Evolutionary conservation across 2,888 invertebrate species (phyloP).

Genomic region (Julus scanicus): DNA sequence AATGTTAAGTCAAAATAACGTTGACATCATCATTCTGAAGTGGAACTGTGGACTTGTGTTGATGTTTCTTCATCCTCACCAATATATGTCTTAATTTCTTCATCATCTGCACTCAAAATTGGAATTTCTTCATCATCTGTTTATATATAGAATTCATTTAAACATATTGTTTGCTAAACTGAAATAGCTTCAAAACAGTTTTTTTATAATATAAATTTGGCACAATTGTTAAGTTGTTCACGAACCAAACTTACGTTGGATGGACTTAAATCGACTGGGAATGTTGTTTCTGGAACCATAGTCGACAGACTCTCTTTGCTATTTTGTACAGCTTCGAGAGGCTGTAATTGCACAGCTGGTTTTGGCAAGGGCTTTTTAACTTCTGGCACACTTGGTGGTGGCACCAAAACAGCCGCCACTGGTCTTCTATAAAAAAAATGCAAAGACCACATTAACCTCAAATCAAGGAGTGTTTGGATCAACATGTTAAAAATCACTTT

Average conservation of each 20-base stretch:
- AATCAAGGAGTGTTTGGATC: neutral
- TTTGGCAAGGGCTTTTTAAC: slow-evolving; percentile 41
- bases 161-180: too few relatives aligned
- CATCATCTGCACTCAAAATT: too few relatives aligned
- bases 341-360: neutral
- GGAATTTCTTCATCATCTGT: too few relatives aligned
- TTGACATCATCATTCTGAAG: neutral
- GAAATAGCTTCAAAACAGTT: too few relatives aligned
- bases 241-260: neutral
- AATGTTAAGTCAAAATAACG: neutral
- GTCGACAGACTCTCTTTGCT: neutral
- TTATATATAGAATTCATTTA: too few relatives aligned
- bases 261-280: slow-evolving; percentile 31
- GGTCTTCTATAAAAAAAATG: neutral
- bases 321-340: neutral
- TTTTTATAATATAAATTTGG: too few relatives aligned
- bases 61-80: neutral
- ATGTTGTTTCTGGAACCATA: neutral
- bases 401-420: neutral
- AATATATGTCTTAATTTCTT: neutral
- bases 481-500: neutral
- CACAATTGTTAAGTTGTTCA: neutral
- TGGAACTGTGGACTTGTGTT: neutral
- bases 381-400: slow-evolving; percentile 6
- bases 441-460: neutral